Evolutionary conservation across 2,888 invertebrate species (phyloP), one percentile per base, ranked within the genome.

Genomic region (Ophonus ardosiacus): DNA sequence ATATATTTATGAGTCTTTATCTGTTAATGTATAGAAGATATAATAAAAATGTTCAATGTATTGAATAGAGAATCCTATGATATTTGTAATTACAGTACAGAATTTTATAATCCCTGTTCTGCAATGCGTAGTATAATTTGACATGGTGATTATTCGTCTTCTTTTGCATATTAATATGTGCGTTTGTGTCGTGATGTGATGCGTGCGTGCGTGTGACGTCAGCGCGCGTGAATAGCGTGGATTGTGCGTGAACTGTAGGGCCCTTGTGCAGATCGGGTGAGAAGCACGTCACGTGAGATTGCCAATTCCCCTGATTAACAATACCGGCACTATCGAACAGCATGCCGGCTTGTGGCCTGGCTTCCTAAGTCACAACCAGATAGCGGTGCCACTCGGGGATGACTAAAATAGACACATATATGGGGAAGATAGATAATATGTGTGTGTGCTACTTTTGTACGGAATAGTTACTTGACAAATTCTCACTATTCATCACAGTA

Each of bases 251-350:
- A 17, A 40, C 2, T 71, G 71, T 15, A 7, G 43, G 43, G 18
- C 8, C 7, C 21, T 74, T 74, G 71, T 40, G 21, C 10, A 74
- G 71, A 74, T 74, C 71, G 71, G 40, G 68, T 68, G 68, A 31
- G 68, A 24, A 68, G 71, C 18, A 18, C 71, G 68, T 68, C 68
- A 68, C 68, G 40, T 18, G 71, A 74, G 71, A 74, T 74, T 74
- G 71, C 71, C 71, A 74, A 74, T 74, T 74, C 71, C 71, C 71
- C 51, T 74, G 43, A 74, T 74, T 74, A 74, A 74, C 71, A 74
- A 74, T 74, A 40, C 17, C 68, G 17, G 71, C 71, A 74, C 71
- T 43, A 74, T 74, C 71, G 71, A 15, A 68, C 65, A 18, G 6
- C 21, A 63, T 63, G 15, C 18, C 15, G 17, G 5, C 59, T 15